Conservation (phyloP, 2,113 vertebrate genomes). For the Pandion haliaetus region DNA sequence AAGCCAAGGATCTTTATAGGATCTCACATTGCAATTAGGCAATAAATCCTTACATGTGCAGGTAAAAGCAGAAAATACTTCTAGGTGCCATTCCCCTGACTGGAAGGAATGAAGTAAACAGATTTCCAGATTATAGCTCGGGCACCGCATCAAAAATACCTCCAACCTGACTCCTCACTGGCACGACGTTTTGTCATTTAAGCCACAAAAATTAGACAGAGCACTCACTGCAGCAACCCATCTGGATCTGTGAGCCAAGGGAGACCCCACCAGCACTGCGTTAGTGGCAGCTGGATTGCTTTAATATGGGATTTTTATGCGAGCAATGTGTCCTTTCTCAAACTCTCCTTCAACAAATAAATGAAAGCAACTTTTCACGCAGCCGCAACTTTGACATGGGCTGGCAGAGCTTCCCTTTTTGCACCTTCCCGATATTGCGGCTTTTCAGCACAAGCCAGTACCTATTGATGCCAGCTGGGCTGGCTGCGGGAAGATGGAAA, state of each 20-base stretch:
- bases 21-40: background rate
- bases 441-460: background rate
- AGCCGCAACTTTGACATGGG: rapidly evolving
- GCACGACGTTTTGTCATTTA: background rate
- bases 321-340: rapidly evolving
- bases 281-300: rapidly evolving
- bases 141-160: background rate
- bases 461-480: background rate
- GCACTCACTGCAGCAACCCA: background rate
- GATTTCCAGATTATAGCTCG: background rate
- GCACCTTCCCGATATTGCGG: rapidly evolving
- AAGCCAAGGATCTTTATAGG: background rate
- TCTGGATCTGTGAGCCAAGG: background rate
- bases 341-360: background rate
- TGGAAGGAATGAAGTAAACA: background rate
- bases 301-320: rapidly evolving
- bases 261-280: rapidly evolving
- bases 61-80: background rate
- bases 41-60: background rate
- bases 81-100: background rate
- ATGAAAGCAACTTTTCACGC: background rate
- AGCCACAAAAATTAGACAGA: background rate
- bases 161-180: background rate
- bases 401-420: background rate
- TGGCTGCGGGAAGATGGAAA: rapidly evolving